Evolutionary conservation across 2,113 vertebrate genomes (phyloP), one percentile per base, ranked within the genome.

Genomic region (Tylochromis polylepis): DNA sequence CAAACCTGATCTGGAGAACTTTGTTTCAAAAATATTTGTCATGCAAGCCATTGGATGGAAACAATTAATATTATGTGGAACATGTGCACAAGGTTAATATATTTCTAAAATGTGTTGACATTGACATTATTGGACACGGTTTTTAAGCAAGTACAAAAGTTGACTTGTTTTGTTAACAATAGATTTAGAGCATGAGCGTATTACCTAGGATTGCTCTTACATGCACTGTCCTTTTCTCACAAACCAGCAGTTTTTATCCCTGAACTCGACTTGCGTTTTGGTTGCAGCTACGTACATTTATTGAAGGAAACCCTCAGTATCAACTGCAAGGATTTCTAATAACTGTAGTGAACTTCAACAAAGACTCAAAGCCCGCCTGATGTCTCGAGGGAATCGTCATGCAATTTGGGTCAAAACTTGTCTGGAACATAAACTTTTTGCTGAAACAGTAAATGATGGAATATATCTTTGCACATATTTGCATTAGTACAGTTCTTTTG

Each of bases 321-420:
- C 8, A 11, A 20, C 16, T 34, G 12, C 31, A 62, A 70, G 59
- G 59, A 18, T 6, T 34, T 77, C 38, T 36, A 57, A 55, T 38
- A 58, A 82, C 82, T 86, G 41, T 18, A n/a, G 70, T 12, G 27
- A 85, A 36, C 43, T 11, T 22, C 24, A 34, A 27, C 81, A 24
- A 29, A 77, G 15, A 27, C 38, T 86, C 41, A 67, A 75, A 84
- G 9, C 34, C 24, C 14, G n/a, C 41, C 80, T 84, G 86, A 85
- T 87, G 81, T 84, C 79, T 46, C 27, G 18, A 38, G 7, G 58
- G 46, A 27, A 24, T 6, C 31, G 11, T 49, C 34, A 27, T 82
- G 53, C 24, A 84, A 12, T 53, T 41, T 81, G 6, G 67, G 41
- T 59, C 56, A 38, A 4, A 20, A 62, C n/a, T 16, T 62, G 0